These are phyloP conservation scores for Leptinotarsa tumamoca DNA, from an alignment of 2,888 invertebrate species.

Conservation along the genomic window DNA sequence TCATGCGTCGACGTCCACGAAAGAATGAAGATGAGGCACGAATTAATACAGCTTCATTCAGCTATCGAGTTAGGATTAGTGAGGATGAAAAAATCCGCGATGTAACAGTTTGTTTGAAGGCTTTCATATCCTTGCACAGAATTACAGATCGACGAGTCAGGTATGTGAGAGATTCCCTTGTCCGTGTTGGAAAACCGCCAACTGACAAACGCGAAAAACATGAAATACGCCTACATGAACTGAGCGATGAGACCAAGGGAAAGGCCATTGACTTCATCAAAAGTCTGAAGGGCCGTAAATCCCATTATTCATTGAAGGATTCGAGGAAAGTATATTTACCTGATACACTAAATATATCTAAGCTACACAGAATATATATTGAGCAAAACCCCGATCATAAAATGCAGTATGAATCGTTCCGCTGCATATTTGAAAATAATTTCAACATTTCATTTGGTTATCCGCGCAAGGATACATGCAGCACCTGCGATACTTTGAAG, in stretches of 20 bases:
- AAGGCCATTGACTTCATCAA: too few relatives aligned
- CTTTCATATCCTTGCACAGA: not conserved
- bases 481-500: too few relatives aligned
- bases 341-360: not conserved
- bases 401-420: too few relatives aligned
- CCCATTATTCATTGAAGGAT: not conserved
- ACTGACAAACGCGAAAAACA: not conserved
- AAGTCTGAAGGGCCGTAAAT: not conserved
- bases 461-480: too few relatives aligned
- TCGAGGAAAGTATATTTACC: not conserved
- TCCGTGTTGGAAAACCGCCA: not conserved
- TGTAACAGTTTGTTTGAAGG: not conserved
- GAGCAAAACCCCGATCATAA: not conserved
- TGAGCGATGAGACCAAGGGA: not conserved
- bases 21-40: too few relatives aligned
- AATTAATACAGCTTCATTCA: constrained; percentile 1
- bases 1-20: too few relatives aligned
- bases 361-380: constrained; percentile 4
- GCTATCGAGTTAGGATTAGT: not conserved
- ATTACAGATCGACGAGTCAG: not conserved
- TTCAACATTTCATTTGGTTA: too few relatives aligned
- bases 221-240: not conserved
- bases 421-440: too few relatives aligned
- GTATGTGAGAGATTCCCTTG: not conserved
- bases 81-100: not conserved